Conservation (phyloP, 2,113 vertebrate species). For the Callaeas wilsoni region DNA sequence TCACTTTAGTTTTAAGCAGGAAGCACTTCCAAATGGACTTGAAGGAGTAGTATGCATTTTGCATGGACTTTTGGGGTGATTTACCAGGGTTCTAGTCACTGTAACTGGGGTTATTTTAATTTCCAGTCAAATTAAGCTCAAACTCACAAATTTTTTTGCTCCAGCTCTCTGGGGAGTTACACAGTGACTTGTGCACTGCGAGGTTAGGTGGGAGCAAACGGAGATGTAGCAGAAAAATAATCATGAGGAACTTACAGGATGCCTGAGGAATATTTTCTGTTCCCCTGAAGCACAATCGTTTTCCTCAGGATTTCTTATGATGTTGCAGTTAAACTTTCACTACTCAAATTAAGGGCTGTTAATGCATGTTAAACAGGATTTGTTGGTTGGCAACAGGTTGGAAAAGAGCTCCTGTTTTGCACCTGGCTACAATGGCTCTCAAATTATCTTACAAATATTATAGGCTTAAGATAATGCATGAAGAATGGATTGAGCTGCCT, state of each 20-base stretch:
- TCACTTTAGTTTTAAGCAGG: neutral
- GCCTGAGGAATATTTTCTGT: neutral
- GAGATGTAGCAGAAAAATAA: neutral
- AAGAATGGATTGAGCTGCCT: neutral
- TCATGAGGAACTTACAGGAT: accelerated
- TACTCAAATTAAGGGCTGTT: neutral
- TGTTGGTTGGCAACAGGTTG: neutral
- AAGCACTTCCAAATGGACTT: conserved; percentile 55
- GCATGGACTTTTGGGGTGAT: neutral
- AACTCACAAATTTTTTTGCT: accelerated
- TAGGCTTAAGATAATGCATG: neutral
- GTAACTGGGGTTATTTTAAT: neutral
- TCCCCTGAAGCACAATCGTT: neutral
- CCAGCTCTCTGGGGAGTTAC: neutral
- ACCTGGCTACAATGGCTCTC: neutral
- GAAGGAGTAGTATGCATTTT: neutral
- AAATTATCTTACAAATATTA: neutral
- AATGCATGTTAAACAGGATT: neutral
- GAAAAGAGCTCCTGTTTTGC: neutral
- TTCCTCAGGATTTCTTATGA: neutral
- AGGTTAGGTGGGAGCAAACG: neutral
- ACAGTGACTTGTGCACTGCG: neutral
- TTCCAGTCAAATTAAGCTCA: neutral
- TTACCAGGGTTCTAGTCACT: neutral
- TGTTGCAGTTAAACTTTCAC: neutral